A percentile compares a stretch with the other conserved stretches of the same genome.
Evolutionary conservation across 2,888 invertebrate species (phyloP).

Genomic region (Scaptomyza reducta): DNA sequence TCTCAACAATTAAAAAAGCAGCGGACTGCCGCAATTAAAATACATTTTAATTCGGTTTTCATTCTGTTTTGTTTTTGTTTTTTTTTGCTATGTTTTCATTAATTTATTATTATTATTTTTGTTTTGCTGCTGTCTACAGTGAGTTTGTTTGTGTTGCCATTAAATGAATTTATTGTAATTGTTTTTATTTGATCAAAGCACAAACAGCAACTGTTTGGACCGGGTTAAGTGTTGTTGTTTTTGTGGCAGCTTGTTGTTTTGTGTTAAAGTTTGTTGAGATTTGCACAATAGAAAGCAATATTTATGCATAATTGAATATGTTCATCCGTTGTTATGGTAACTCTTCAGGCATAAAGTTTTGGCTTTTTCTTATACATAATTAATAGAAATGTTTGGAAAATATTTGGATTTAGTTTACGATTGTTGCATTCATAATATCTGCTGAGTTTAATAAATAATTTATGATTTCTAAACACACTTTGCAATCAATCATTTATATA

Average conservation of each 20-base stretch:
- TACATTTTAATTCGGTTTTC: slow-evolving; percentile 34
- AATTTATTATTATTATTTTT: slow-evolving; percentile 4
- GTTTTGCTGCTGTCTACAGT: background rate
- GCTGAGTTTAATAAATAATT: no score
- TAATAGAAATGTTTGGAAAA: no score
- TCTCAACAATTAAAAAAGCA: slow-evolving; percentile 8
- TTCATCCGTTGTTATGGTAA: background rate
- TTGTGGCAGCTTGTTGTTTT: slow-evolving; percentile 8
- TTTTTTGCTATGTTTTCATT: slow-evolving; percentile 34
- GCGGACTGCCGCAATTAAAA: slow-evolving; percentile 47
- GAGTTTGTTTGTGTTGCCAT: slow-evolving; percentile 46
- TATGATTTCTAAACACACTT: no score
- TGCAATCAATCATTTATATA: no score
- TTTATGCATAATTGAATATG: background rate
- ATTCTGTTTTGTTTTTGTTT: slow-evolving; percentile 13
- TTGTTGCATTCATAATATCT: no score
- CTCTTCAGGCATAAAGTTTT: background rate
- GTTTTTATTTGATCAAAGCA: slow-evolving; percentile 42
- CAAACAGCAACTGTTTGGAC: background rate
- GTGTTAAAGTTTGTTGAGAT: background rate
- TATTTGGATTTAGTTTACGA: no score
- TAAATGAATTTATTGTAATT: slow-evolving; percentile 63
- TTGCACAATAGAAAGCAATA: slow-evolving; percentile 19
- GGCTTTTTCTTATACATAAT: background rate
- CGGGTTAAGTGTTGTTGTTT: slow-evolving; percentile 18